Conservation (phyloP, 2,797 vertebrate genomes). For the Taeniopygia guttata region DNA sequence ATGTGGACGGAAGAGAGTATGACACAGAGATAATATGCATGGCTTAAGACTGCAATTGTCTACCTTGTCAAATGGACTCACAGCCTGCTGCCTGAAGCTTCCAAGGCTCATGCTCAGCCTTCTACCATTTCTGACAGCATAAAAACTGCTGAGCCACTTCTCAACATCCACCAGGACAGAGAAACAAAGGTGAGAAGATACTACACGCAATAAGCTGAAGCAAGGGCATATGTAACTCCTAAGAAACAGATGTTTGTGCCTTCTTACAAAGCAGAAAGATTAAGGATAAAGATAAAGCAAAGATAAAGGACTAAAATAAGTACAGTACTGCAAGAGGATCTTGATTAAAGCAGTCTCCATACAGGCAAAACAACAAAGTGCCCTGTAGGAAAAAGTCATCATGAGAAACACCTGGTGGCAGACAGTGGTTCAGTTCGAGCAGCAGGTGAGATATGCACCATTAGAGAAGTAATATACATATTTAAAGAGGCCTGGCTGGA, state of each 20-base stretch:
- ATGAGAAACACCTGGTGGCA: background rate
- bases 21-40: background rate
- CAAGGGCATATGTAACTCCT: background rate
- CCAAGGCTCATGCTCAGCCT: background rate
- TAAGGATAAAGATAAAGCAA: slow-evolving; percentile 1
- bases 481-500: background rate
- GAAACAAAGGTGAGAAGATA: background rate
- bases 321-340: background rate
- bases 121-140: background rate
- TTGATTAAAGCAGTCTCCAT: background rate
- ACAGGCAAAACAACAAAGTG: background rate
- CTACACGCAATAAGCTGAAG: background rate
- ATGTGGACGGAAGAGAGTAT: background rate
- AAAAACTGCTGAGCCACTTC: background rate
- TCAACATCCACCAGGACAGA: background rate
- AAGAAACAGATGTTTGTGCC: background rate
- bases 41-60: background rate
- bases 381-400: background rate
- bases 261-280: background rate
- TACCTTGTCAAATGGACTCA: background rate
- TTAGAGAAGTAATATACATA: background rate
- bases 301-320: background rate
- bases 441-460: background rate
- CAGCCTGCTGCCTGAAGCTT: background rate
- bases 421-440: background rate